Evolutionary conservation across 2,797 vertebrate species (phyloP), one percentile per base, ranked within the genome.

Genomic region (Arctocebus calabarensis): DNA sequence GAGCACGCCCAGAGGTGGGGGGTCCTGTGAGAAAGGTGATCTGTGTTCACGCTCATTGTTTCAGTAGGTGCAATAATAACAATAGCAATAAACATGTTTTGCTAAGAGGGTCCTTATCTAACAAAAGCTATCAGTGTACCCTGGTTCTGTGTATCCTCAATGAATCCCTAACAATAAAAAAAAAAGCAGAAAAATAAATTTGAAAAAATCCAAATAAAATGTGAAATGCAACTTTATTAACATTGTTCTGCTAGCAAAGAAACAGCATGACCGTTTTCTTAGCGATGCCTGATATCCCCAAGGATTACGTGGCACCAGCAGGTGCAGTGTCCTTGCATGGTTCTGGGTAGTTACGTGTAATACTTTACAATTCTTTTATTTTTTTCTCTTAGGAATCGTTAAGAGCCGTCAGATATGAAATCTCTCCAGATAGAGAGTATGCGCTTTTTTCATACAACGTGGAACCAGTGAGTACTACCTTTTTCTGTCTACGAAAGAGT

Each of bases 381-480:
- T 48, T 96, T 97, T 95, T 17, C 96, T 93, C 98, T 48, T 94
- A 99, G 99, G 99, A 99, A 71, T 99, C 98, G 68, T 98, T 99
- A 94, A 99, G 98, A 98, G 99, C 99, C 23, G 97, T 98, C 98
- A 99, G 98, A 95, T 99, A 99, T 17, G 99, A 99, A 96, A 99
- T 99, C 45, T 99, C 99, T 83, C 99, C 99, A 45, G 99, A 99
- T 97, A 97, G 98, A 98, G 98, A 99, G 52, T 99, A 99, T 0
- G 99, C 99, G 0, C 98, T 99, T 22, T 99, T 99, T 91, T 99
- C 99, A 32, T 99, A 99, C 89, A 98, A 99, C 14, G 98, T 99
- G 90, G 99, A 99, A 85, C 99, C 98, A n/a, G 99, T 99, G 98
- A 99, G 99, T 98, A 97, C 90, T 25, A n/a, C 82, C 16, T 0